Base-by-base conservation (phyloP, 1,140 invertebrate genomes). In the Berghia stephanieae region DNA sequence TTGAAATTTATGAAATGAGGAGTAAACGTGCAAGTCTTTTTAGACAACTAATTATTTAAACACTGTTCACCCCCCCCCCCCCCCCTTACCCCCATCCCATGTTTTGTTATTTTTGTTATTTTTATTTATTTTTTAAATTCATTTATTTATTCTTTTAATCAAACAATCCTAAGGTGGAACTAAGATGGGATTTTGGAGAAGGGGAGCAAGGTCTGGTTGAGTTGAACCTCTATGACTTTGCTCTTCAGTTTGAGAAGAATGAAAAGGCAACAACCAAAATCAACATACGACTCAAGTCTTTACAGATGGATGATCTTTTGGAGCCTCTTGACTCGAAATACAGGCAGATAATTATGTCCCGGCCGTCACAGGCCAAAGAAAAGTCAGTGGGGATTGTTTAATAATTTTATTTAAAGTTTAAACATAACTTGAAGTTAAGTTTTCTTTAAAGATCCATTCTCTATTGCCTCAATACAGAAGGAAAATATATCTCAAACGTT, bases 301-400 rank as follows among this genome's bases (percentile, higher is more conserved):
- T 98, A 0, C 90, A 94, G 1, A 95, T 97, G 94, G 95, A 96
- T 89, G 96, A 97, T 90, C 89, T 97, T 18, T 91, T 95, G 0
- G 93, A 94, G 81, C 92, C 94, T 1, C 91, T 92, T 34, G 92
- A 93, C 34, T 95, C 95, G 0, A 93, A 92, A 75, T 94, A 96
- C 88, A 92, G 95, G 24, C 93, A 93, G 84, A 93, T 96, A 31
- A 84, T 89, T 89, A 92, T 94, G 43, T 96, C 95, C 0, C 70
- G 80, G 34, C 80, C 75, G 5, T 76, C 81, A 0, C 31, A 74
- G 63, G 71, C 80, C 10, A 81, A 81, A 38, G 27, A 80, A 27
- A 49, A 0, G 67, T 67, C 63, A 67, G 74, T 76, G 2, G 38
- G n/a, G n/a, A n/a, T 44, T 55, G 31, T 43, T 6, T 36, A 40